Evolutionary conservation across 2,113 vertebrate genomes (phyloP).

Genomic region (Leiothrix lutea): DNA sequence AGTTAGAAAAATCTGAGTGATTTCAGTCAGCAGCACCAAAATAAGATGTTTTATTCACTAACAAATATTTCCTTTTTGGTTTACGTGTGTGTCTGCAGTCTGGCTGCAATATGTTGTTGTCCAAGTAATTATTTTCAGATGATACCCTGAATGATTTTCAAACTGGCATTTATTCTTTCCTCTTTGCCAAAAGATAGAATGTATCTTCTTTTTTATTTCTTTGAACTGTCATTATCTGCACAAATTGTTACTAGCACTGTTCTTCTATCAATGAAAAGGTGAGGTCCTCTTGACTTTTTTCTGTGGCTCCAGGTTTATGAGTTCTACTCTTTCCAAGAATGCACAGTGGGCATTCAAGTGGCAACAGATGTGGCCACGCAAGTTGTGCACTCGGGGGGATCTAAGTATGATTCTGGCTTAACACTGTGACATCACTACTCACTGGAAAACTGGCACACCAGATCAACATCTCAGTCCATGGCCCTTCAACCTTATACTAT

Average conservation of each 20-base stretch:
- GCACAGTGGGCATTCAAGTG: neutral
- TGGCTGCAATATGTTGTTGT: neutral
- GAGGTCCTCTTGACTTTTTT: neutral
- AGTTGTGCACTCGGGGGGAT: neutral
- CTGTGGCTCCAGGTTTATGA: neutral
- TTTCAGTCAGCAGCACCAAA: neutral
- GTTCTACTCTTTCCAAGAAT: neutral
- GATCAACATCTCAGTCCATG: neutral
- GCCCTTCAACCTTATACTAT: neutral
- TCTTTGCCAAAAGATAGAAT: neutral
- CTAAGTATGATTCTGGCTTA: neutral
- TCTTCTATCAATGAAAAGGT: neutral
- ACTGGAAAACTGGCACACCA: neutral
- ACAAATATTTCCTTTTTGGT: neutral
- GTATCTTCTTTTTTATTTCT: neutral
- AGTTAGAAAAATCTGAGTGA: neutral
- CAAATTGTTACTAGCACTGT: neutral
- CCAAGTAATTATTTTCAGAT: conserved; percentile 4
- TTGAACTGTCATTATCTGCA: neutral
- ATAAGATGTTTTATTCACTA: neutral
- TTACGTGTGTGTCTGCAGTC: neutral
- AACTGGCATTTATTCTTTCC: neutral
- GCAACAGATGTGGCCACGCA: neutral
- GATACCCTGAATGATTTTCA: neutral
- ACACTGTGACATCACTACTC: neutral